Base-by-base conservation (phyloP, 2,113 vertebrate genomes). In the Dendrocopos noguchii region DNA sequence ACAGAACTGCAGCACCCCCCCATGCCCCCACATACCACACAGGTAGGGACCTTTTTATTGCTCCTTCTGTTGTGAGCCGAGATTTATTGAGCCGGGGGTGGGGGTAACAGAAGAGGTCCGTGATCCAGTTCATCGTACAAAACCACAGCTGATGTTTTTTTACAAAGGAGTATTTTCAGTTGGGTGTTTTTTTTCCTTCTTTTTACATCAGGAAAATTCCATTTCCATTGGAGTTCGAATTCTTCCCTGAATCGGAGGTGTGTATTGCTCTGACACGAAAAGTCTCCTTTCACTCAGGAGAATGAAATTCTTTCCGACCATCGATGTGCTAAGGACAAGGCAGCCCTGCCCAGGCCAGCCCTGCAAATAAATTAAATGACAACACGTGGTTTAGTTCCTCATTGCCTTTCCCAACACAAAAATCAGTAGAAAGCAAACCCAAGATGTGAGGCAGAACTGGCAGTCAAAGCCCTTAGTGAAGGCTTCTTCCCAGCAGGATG, bases 321-420 rank as follows among this genome's bases (percentile, higher is more conserved):
- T 21, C 91, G 87, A 93, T 13, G 74, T 76, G 90, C 56, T 86
- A 67, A 61, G 82, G 78, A 65, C 79, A 88, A 67, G 89, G 33
- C 72, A 88, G 84, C 73, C 81, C 92, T 39, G n/a, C 34, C 80
- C 82, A 53, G 15, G 25, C 76, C 18, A 12, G 70, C 39, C 81
- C 70, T 36, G 70, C 71, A 91, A 86, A 81, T 20, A 86, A 85
- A 93, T 94, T 80, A 87, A 36, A 93, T 91, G 91, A 95, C n/a
- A 89, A 77, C 61, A 93, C 27, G 19, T 4, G 5, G 72, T 94
- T 93, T 28, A 83, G 94, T 91, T 93, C 86, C 82, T 39, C 44
- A 78, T 67, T 93, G 86, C 75, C 79, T 90, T 87, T 85, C 57
- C 84, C 6, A 5, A 87, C 77, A 91, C 74, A 72, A 29, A 29